phyloP scores from a whole-genome alignment of 2,113 vertebrate genomes.

The Phaethon lepturus region DNA sequence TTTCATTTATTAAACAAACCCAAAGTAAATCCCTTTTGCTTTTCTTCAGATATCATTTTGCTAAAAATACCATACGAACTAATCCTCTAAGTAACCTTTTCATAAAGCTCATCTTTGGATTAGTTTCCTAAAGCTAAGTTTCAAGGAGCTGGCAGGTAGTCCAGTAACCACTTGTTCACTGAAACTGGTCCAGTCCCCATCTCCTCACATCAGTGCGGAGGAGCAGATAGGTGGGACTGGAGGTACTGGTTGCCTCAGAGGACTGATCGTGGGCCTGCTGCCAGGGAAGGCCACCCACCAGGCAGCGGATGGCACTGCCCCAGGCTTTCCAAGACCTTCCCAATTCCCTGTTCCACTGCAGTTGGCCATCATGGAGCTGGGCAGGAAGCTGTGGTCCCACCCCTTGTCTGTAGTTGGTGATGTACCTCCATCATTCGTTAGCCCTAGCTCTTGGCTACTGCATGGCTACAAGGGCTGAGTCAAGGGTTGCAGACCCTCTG shows the following conservation, averaged over 20 bases:
- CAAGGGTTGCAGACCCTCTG: background rate
- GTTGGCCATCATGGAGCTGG: background rate
- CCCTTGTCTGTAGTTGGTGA: background rate
- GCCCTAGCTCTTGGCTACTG: background rate
- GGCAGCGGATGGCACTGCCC: background rate
- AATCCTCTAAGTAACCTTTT: slow-evolving; percentile 4
- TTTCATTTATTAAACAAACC: slow-evolving; percentile 27
- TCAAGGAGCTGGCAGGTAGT: background rate
- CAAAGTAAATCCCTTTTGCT: background rate
- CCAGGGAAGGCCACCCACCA: background rate
- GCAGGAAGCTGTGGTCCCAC: accelerated
- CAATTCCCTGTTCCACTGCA: background rate
- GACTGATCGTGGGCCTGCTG: background rate
- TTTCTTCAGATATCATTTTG: background rate
- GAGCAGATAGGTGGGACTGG: background rate
- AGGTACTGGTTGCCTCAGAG: background rate
- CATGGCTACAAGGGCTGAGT: background rate
- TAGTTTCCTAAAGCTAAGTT: background rate
- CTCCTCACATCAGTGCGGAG: background rate
- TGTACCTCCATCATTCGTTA: background rate
- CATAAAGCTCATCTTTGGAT: background rate
- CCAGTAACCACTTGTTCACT: background rate
- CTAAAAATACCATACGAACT: slow-evolving; percentile 26
- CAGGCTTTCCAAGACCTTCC: background rate
- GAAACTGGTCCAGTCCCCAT: background rate